These are phyloP conservation scores for Muscicapa comitata DNA, from an alignment of 2,797 vertebrate genomes.

Conservation along the genomic window DNA sequence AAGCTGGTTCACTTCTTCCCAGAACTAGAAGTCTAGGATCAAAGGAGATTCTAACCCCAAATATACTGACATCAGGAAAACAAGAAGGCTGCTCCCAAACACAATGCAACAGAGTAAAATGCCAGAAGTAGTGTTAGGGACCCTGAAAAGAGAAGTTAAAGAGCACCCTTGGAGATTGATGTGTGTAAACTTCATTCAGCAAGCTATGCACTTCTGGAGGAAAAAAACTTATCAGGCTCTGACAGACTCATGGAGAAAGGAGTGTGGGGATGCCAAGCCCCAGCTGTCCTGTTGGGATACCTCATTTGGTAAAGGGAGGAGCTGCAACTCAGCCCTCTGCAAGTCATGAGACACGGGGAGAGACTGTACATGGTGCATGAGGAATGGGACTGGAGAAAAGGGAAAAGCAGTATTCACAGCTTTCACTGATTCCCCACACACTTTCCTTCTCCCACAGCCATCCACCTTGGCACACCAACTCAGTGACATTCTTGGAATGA, in stretches of 20 bases:
- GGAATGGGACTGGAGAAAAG: background rate
- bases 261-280: background rate
- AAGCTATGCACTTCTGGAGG: background rate
- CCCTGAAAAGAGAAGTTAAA: background rate
- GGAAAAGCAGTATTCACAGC: background rate
- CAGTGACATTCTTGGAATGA: fast-evolving
- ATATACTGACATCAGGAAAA: background rate
- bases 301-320: background rate
- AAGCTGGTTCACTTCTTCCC: background rate
- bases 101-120: background rate
- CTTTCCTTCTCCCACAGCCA: background rate
- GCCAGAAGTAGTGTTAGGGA: background rate
- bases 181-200: background rate
- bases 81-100: background rate
- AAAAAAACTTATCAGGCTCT: background rate
- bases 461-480: background rate
- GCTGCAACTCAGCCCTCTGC: background rate
- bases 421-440: background rate
- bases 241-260: background rate
- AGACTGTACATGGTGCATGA: background rate
- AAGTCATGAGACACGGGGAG: background rate
- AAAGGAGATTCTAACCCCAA: background rate
- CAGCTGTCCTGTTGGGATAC: background rate
- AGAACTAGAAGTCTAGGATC: background rate
- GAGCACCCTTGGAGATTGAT: background rate